Base-by-base conservation (phyloP, 2,113 vertebrate genomes). In the Grammomys dolichurus region DNA sequence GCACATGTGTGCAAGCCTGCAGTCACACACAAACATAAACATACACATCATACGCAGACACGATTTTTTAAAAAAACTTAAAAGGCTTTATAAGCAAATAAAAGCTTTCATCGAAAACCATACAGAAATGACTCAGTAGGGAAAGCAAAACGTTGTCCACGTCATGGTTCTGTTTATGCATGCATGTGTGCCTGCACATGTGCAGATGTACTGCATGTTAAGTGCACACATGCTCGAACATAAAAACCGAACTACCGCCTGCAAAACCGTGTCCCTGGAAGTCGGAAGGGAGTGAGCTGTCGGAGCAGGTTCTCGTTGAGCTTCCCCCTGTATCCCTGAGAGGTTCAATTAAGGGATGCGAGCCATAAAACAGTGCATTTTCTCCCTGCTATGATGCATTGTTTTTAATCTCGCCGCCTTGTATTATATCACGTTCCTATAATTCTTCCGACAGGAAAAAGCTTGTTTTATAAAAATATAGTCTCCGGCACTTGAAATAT, bases 271-370 rank as follows among this genome's bases (percentile, higher is more conserved):
- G 51, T 72, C 46, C 54, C 46, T 28, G 5, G 96, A 98, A 98
- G 97, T 98, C 97, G 98, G 96, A 98, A 95, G 84, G 51, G 81
- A 97, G 95, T 96, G 90, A 73, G 78, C 51, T 89, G 97, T 96
- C 96, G 96, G 43, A 86, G 89, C 78, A 72, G 73, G 56, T 76
- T 96, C 94, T 93, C 90, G 67, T 54, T 75, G 88, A 98, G 95
- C 91, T 54, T 67, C 82, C 96, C 96, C 97, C 94, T 98, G 97
- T 98, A 98, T 98, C 98, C 98, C 98, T 98, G 97, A 98, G 98
- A 98, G 98, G 98, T 98, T 98, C 98, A 98, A 98, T 98, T 99
- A 99, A 98, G 94, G 97, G 97, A 97, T 98, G 98, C 88, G 96
- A 97, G 97, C 92, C 97, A 97, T 98, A 98, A 98, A 98, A 3